Conservation (phyloP, 2,797 vertebrate genomes). For the Hyperoplus immaculatus region DNA sequence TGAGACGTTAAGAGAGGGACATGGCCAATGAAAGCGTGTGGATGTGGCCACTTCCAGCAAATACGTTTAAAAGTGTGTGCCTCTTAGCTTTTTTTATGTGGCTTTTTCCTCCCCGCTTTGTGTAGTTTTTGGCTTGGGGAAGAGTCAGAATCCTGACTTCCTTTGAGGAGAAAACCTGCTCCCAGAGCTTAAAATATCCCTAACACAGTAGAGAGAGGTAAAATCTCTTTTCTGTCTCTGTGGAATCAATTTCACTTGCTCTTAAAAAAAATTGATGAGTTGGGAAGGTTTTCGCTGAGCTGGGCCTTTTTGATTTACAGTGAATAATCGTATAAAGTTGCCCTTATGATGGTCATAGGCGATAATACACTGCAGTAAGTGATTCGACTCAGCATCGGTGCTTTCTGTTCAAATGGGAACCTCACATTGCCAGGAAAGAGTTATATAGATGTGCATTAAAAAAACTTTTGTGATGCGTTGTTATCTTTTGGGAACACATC, state of each 20-base stretch:
- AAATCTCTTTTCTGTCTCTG: slow-evolving; percentile 59
- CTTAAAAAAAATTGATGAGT: slow-evolving; percentile 51
- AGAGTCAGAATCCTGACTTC: slow-evolving; percentile 64
- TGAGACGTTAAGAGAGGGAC: slow-evolving; percentile 1
- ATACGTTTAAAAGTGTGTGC: slow-evolving; percentile 33
- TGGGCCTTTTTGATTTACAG: slow-evolving; percentile 53
- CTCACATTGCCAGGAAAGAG: slow-evolving; percentile 46
- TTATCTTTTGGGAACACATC: slow-evolving; percentile 12
- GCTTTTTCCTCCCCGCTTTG: slow-evolving; percentile 45
- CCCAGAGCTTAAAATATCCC: slow-evolving; percentile 36
- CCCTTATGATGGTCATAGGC: slow-evolving; percentile 37
- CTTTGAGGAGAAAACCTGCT: slow-evolving; percentile 66
- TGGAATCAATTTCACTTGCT: slow-evolving; percentile 46
- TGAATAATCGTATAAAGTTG: slow-evolving; percentile 54
- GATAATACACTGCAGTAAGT: slow-evolving; percentile 63
- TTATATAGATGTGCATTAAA: slow-evolving; percentile 37
- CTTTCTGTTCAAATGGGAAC: slow-evolving; percentile 57
- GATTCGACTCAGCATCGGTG: slow-evolving; percentile 75
- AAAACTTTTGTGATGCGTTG: not conserved
- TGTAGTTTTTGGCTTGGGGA: slow-evolving; percentile 69
- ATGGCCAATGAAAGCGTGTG: slow-evolving; percentile 31
- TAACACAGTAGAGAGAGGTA: slow-evolving; percentile 36
- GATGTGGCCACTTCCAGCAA: slow-evolving; percentile 42
- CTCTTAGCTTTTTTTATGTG: slow-evolving; percentile 43
- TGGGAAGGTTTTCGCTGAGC: slow-evolving; percentile 70